These are phyloP conservation scores for Harlomillsia oculata DNA, from an alignment of 1,140 invertebrate genomes.

Conservation along the genomic window DNA sequence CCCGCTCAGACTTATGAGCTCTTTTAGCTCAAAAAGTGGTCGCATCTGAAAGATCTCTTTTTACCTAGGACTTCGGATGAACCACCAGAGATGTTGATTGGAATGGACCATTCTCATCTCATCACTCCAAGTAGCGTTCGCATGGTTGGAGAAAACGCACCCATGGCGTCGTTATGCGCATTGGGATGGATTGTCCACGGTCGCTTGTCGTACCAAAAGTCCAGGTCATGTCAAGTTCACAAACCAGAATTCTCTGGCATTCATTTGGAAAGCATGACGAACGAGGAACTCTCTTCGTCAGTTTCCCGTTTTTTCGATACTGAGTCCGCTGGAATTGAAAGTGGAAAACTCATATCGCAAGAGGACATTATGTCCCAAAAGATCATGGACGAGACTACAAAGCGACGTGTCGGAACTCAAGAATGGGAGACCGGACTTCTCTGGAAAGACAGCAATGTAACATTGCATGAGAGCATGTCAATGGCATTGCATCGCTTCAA, in stretches of 20 bases:
- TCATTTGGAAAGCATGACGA: neutral
- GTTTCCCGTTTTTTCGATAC: conserved; percentile 20
- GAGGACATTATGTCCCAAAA: conserved; percentile 5
- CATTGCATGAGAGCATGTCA: neutral
- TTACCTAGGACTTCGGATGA: neutral
- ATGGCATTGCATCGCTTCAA: conserved; percentile 1
- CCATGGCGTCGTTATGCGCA: neutral
- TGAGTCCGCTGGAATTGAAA: conserved; percentile 16
- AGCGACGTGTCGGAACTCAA: neutral
- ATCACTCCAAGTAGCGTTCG: neutral
- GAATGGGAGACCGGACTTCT: conserved; percentile 16
- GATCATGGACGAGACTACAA: conserved; percentile 7
- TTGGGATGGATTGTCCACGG: neutral
- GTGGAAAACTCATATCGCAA: neutral
- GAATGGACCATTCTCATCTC: neutral
- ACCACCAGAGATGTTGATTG: neutral
- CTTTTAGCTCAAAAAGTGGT: neutral
- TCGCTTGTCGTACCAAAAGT: neutral
- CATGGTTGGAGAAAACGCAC: neutral
- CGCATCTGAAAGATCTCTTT: neutral
- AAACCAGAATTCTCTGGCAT: neutral
- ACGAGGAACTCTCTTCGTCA: conserved; percentile 1
- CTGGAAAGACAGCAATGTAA: conserved; percentile 7
- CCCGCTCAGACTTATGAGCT: neutral
- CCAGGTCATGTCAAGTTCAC: neutral